Evolutionary conservation across 2,113 vertebrate genomes (phyloP), one percentile per base, ranked within the genome.

Genomic region (Oreochromis niloticus): DNA sequence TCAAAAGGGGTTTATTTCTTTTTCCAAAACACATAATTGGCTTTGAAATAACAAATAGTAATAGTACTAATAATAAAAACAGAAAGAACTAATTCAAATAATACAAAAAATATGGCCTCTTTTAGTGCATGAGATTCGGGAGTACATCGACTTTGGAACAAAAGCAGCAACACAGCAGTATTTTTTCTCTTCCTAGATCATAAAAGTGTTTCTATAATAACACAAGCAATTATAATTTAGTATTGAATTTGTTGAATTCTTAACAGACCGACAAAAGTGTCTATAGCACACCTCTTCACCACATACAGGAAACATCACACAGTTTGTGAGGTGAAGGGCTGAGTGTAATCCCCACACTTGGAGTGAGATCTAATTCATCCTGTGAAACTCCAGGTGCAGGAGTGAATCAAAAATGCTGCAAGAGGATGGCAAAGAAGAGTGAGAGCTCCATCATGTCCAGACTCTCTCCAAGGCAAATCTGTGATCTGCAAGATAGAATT

Each of bases 331-430:
- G 85, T 30, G 4, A 6, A 4, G 96, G 96, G 19, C 1, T 24
- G 1, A 80, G 78, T 4, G 39, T 91, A 4, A 95, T 22, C 1
- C 90, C 88, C 34, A 80, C 46, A 1, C 5, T 41, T 54, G 96
- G 93, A 7, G 87, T 96, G 85, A 97, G 93, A 11, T 97, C 95
- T 83, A 96, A 83, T 1, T 97, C 92, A 10, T 96, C 94, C 61
- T 30, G 78, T 22, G 96, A 92, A 39, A 96, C 82, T 54, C 96
- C 96, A 32, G 96, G 92, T 3, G 95, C 93, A 81, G 93, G 93
- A 3, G 81, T 68, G 89, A 97, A 97, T 7, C 39, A 94, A 61
- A 97, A 97, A 43, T 83, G 93, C 84, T 97, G 96, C 81, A 97
- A 89, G 5, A 97, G 96, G 1, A 90, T 91, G 83, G 94, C 91